A percentile compares a stretch with the other conserved stretches of the same genome.
Conservation (phyloP, 2,113 vertebrate genomes). For the Oncorhynchus mykiss region DNA sequence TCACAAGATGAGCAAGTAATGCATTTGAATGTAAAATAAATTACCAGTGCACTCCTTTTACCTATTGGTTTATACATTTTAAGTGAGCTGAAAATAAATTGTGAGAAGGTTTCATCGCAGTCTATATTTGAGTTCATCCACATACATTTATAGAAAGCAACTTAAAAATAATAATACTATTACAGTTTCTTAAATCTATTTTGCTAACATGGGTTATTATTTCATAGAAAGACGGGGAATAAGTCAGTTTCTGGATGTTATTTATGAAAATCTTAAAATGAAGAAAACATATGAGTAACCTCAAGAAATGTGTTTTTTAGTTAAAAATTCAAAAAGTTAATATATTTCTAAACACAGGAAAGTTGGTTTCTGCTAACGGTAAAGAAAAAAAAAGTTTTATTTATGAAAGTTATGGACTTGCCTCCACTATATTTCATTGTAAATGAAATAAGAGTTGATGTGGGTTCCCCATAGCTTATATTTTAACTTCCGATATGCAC, state of each 20-base stretch:
- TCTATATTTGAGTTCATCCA: slow-evolving; percentile 76
- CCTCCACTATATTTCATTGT: slow-evolving; percentile 47
- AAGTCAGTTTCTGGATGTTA: slow-evolving; percentile 83
- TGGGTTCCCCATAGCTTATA: slow-evolving; percentile 60
- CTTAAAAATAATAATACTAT: slow-evolving; percentile 66
- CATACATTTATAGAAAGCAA: slow-evolving; percentile 78
- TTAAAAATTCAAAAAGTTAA: slow-evolving; percentile 80
- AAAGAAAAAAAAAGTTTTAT: slow-evolving; percentile 79
- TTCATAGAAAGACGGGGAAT: slow-evolving; percentile 78
- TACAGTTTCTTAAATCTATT: slow-evolving; percentile 81
- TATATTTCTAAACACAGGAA: slow-evolving; percentile 83
- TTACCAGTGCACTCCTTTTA: slow-evolving; percentile 66
- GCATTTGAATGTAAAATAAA: slow-evolving; percentile 77
- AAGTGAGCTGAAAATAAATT: slow-evolving; percentile 67
- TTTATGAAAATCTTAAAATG: slow-evolving; percentile 78
- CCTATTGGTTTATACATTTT: slow-evolving; percentile 61
- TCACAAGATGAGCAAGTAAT: slow-evolving; percentile 68
- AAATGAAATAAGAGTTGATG: slow-evolving; percentile 40
- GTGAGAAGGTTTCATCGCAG: slow-evolving; percentile 62
- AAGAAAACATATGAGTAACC: slow-evolving; percentile 79
- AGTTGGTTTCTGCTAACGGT: slow-evolving; percentile 79
- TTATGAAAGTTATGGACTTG: slow-evolving; percentile 71
- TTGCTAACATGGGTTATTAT: slow-evolving; percentile 84
- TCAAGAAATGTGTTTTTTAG: slow-evolving; percentile 78
- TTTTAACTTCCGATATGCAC: slow-evolving; percentile 69